Conservation (phyloP, 2,797 vertebrate genomes). For the Toxotes lorentzi region DNA sequence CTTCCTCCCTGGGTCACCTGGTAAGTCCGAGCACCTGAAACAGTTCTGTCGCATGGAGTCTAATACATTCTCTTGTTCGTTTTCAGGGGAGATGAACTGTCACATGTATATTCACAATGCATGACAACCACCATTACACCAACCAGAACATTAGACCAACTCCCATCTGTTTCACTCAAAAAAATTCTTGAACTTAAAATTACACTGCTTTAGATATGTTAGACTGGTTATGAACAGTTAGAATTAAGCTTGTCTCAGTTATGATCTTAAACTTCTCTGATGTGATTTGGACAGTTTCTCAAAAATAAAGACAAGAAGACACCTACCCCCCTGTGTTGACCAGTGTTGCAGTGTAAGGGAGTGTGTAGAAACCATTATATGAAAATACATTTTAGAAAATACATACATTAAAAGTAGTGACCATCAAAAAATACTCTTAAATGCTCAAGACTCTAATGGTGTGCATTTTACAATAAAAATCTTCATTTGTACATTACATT, state of each 20-base stretch:
- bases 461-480: neutral
- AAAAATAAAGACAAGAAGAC: too few species aligned
- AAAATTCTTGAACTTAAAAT: too few species aligned
- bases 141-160: neutral
- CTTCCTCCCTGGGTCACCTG: slow-evolving; percentile 40
- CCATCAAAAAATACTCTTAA: neutral
- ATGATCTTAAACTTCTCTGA: too few species aligned
- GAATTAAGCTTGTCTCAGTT: too few species aligned
- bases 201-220: too few species aligned
- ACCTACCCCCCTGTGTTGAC: too few species aligned
- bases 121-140: neutral
- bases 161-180: too few species aligned
- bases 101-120: neutral
- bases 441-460: neutral
- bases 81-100: neutral
- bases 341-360: too few species aligned
- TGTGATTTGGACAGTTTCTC: too few species aligned
- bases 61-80: neutral
- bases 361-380: neutral
- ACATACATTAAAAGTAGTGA: neutral
- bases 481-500: neutral
- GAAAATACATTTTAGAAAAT: neutral
- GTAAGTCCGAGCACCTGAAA: slow-evolving; percentile 34
- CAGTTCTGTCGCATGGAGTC: neutral
- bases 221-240: too few species aligned